phyloP scores from a whole-genome alignment of 2,888 invertebrate genomes.

The Hybos culiciformis region DNA sequence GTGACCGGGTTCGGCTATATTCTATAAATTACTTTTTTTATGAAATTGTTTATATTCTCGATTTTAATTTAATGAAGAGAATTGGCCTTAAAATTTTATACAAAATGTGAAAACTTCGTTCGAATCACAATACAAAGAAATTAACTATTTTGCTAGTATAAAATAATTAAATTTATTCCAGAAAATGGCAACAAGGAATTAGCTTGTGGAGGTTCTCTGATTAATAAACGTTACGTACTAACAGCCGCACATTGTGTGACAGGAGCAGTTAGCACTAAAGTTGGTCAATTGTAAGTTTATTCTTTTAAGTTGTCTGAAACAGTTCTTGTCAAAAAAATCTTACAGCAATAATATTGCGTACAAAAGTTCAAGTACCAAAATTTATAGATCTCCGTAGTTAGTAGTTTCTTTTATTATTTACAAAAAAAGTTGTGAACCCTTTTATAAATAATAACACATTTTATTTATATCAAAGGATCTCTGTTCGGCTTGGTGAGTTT shows the following conservation, averaged over 20 bases:
- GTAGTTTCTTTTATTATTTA: too few relatives aligned
- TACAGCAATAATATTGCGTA: neutral
- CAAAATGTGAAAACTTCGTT: neutral
- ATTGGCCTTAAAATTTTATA: too few relatives aligned
- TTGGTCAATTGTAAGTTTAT: constrained; percentile 40
- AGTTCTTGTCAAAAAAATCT: neutral
- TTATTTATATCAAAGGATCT: too few relatives aligned
- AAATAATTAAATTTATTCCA: constrained; percentile 7
- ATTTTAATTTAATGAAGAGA: too few relatives aligned
- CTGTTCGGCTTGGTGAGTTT: constrained; percentile 32
- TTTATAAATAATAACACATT: too few relatives aligned
- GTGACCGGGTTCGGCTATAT: too few relatives aligned
- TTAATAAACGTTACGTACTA: constrained; percentile 44
- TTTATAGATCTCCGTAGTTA: neutral
- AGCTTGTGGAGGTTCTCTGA: constrained; percentile 60
- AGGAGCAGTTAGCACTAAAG: constrained; percentile 36
- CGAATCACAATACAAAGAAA: neutral
- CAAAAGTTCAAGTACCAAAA: neutral
- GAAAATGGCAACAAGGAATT: constrained; percentile 19
- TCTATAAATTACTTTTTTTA: too few relatives aligned
- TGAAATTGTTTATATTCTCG: too few relatives aligned
- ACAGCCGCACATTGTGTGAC: constrained; percentile 51
- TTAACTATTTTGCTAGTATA: neutral
- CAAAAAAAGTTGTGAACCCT: too few relatives aligned
- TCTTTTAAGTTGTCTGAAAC: neutral